Evolutionary conservation across 2,113 vertebrate genomes (phyloP), one percentile per base, ranked within the genome.

Genomic region (Spermophilus dauricus): DNA sequence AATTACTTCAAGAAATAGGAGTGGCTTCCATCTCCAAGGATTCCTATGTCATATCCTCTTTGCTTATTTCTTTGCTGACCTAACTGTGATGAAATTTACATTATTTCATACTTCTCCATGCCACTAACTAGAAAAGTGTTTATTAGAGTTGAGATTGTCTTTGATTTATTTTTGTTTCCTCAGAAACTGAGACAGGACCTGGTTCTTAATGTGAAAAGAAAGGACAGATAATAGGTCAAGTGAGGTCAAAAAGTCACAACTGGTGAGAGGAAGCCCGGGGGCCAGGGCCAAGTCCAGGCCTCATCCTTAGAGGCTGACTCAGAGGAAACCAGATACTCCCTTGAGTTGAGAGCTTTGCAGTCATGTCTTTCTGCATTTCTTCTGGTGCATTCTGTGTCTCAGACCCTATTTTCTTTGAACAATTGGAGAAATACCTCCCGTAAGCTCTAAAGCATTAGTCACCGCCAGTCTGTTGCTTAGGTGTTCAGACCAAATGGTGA

Each of bases 351-450:
- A 8, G 7, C n/a, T 95, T 72, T 77, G 10, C 28, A 69, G 4
- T 56, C 26, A 69, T 34, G 9, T 42, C 51, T 89, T 85, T 51
- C 51, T 16, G 56, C 4, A 28, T 89, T 76, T 92, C 67, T 81
- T 70, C 53, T 1, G 2, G 37, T 32, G 18, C 32, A 20, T 56
- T 78, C 70, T 56, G 56, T 4, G 63, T 67, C 39, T 37, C 42
- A 28, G 45, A 30, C 4, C 76, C 3, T 18, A 69, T 77, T 48
- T n/a, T 1, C 5, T 42, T 16, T 48, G 73, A 24, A 3, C 10
- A 78, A 48, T 37, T 73, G 37, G 70, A 96, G 73, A 96, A 96
- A 92, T 48, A 37, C 51, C 42, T 86, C 73, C 37, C 24, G 22
- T 51, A 17, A 58, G 42, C 10, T 72, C 61, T n/a, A 56, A 70